These are phyloP conservation scores for Sinelater perroti DNA, from an alignment of 2,888 invertebrate genomes.

Conservation along the genomic window DNA sequence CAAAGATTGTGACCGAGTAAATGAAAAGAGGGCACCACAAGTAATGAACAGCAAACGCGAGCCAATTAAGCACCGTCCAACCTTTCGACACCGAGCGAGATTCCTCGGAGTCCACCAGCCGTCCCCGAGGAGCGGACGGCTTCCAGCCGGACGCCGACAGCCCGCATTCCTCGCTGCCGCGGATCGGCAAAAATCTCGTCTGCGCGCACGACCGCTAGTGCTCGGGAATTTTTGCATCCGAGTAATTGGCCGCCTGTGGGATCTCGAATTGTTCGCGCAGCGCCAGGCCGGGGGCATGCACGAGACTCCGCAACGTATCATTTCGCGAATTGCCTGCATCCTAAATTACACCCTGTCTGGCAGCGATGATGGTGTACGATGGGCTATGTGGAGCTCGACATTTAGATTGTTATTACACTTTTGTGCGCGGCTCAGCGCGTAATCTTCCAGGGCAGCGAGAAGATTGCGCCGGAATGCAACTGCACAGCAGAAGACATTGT, in stretches of 20 bases:
- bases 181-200: constrained; percentile 11
- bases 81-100: no score
- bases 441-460: no score
- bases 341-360: constrained; percentile 37
- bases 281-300: constrained; percentile 38
- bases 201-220: not conserved
- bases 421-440: not conserved
- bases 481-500: no score
- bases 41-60: no score
- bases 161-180: constrained; percentile 3
- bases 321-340: constrained; percentile 37
- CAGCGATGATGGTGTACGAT: constrained; percentile 9
- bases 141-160: no score
- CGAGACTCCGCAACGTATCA: constrained; percentile 37
- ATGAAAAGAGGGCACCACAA: no score
- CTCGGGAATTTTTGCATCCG: constrained; percentile 22
- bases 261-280: constrained; percentile 27
- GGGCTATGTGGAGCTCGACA: not conserved
- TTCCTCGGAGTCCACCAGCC: no score
- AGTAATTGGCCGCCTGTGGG: constrained; percentile 28
- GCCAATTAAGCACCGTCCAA: no score
- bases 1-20: no score
- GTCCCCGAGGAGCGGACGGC: no score
- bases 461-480: no score
- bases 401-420: constrained; percentile 14